Evolutionary conservation across 2,888 invertebrate genomes (phyloP).

Genomic region (Cephus rjabovi): DNA sequence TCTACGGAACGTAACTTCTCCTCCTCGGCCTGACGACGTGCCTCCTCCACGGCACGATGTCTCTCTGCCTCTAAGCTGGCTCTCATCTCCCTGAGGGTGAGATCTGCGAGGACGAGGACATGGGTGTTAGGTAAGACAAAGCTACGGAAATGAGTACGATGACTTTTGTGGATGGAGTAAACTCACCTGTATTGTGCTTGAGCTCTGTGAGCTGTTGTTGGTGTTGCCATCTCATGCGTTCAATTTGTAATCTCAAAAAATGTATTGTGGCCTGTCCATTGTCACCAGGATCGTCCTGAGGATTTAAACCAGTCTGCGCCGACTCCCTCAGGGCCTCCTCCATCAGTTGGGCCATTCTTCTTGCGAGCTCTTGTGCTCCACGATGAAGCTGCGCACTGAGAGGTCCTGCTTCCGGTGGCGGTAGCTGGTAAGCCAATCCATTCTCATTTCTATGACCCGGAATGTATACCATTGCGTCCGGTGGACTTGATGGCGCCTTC

Average conservation of each 20-base stretch:
- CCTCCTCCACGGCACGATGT: constrained; percentile 74
- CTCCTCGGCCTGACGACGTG: constrained; percentile 74
- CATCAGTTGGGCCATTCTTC: constrained; percentile 57
- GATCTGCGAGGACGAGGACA: constrained; percentile 67
- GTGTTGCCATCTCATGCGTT: constrained; percentile 78
- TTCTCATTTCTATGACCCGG: constrained; percentile 29
- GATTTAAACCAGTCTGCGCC: constrained; percentile 34
- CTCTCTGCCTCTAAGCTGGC: constrained; percentile 79
- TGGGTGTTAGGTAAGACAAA: neutral
- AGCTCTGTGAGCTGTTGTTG: constrained; percentile 80
- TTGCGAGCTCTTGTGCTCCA: constrained; percentile 53
- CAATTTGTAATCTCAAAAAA: constrained; percentile 76
- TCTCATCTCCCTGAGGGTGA: constrained; percentile 77
- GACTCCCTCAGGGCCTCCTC: constrained; percentile 56
- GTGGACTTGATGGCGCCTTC: constrained; percentile 27
- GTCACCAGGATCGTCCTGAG: constrained; percentile 33
- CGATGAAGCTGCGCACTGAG: constrained; percentile 52
- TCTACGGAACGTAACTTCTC: constrained; percentile 80
- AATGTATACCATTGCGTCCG: constrained; percentile 42
- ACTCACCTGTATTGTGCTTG: constrained; percentile 76
- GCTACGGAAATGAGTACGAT: neutral
- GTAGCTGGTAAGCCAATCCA: constrained; percentile 37
- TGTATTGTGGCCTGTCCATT: constrained; percentile 72
- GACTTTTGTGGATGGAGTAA: neutral
- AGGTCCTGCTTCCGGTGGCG: constrained; percentile 61